Base-by-base conservation (phyloP, 2,113 vertebrate species). In the Cranoglanis bouderius region DNA sequence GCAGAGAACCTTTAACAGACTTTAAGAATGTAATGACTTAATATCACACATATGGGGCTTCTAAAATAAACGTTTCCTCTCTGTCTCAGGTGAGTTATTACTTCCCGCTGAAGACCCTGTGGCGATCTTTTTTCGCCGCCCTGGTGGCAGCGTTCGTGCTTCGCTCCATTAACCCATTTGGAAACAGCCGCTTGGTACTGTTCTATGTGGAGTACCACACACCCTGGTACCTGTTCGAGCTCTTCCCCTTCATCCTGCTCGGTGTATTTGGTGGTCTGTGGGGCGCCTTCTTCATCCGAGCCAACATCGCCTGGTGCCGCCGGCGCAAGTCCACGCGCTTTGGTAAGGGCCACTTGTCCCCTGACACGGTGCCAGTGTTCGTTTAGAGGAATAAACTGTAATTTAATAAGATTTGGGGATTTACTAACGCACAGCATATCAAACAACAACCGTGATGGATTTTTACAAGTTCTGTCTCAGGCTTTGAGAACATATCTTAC, bases 191-290 rank as follows among this genome's bases (percentile, higher is more conserved):
- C 0, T 95, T 99, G 94, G 98, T 99, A 87, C 96, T 99, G 94
- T 99, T 99, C 94, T 99, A 99, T 49, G 98, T 99, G 93, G 98
- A 99, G 92, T 99, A 99, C 92, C 98, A 99, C 92, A 99, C 98
- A 13, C 98, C 98, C 0, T 99, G 98, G 98, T 99, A 99, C 96
- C 97, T 99, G 92, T 99, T 99, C 90, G 98, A 99, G 96, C 97
- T 99, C 49, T 94, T 99, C 90, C 98, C 98, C 77, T 99, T 99
- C 93, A 99, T 99, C 94, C 97, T 99, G 19, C 93, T 99, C 87
- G 98, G 98, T 43, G 98, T 99, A 19, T 99, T 99, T 87, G 98
- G 98, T 14, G 98, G 98, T 72, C 97, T 99, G 32, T 99, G 98
- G 98, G 98, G 98, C 57, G 98, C 98, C 0, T 98, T 99, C 94